phyloP scores from a whole-genome alignment of 64 coral and sea anemone species.

The Montipora foliosa region DNA sequence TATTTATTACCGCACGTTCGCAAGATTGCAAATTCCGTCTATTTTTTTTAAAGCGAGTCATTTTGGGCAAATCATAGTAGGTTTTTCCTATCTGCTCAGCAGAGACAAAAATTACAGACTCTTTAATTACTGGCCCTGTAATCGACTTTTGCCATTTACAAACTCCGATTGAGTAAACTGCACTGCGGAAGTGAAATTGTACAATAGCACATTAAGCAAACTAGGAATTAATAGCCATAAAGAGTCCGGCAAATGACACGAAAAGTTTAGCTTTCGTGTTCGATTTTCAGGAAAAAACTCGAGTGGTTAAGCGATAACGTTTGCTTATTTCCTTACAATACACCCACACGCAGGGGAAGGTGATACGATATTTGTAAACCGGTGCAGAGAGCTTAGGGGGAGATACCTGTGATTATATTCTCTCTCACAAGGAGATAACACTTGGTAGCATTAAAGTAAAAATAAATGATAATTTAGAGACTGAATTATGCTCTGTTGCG shows the following conservation, averaged over 20 bases:
- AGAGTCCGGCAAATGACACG: slow-evolving; percentile 7
- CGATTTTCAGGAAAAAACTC: slow-evolving; percentile 25
- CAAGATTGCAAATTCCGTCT: not conserved
- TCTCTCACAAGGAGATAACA: slow-evolving; percentile 4
- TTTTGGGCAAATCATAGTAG: not conserved
- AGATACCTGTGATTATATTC: slow-evolving; percentile 30
- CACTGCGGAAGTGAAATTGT: not conserved
- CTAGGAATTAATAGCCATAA: slow-evolving; percentile 23
- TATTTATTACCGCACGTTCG: no score
- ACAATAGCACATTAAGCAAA: slow-evolving; percentile 14
- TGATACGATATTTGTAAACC: slow-evolving; percentile 27
- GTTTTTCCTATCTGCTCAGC: not conserved
- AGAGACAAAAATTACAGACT: not conserved
- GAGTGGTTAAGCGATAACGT: slow-evolving; percentile 49
- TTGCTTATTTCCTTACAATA: slow-evolving; percentile 45
- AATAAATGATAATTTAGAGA: not conserved
- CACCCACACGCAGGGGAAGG: slow-evolving; percentile 13
- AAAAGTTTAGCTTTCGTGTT: slow-evolving; percentile 6
- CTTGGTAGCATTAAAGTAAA: not conserved
- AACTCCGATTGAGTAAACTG: slow-evolving; percentile 19
- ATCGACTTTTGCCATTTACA: slow-evolving; percentile 10
- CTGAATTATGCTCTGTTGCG: not conserved
- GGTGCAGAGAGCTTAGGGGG: slow-evolving; percentile 6
- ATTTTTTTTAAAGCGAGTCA: not conserved
- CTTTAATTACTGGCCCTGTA: not conserved